Evolutionary conservation across 92 coral and sea anemone species (phyloP).

Genomic region (Zoanthus gigantus): DNA sequence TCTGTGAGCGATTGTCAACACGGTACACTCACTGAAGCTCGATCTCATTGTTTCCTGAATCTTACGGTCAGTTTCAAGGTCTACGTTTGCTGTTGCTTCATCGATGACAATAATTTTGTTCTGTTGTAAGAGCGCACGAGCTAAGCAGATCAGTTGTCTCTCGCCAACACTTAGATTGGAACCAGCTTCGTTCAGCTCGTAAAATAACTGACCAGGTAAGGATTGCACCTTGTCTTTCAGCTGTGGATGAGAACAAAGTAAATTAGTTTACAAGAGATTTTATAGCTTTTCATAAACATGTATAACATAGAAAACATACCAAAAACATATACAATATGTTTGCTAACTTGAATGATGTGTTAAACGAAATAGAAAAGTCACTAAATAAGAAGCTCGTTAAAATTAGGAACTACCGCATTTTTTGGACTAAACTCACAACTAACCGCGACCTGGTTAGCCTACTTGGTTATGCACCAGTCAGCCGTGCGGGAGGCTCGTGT

Average conservation of each 20-base stretch:
- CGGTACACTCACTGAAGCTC: slow-evolving; percentile 35
- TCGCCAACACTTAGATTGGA: slow-evolving; percentile 35
- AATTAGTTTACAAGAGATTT: neutral
- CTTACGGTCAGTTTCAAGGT: slow-evolving; percentile 46
- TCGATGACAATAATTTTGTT: slow-evolving; percentile 34
- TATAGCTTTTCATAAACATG: neutral
- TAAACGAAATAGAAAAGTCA: no score
- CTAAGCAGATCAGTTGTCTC: slow-evolving; percentile 32
- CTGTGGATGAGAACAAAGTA: neutral
- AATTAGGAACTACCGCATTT: no score
- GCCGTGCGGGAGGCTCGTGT: no score
- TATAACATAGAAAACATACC: neutral
- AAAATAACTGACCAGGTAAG: slow-evolving; percentile 18
- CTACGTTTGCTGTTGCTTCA: slow-evolving; percentile 50
- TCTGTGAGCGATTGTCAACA: slow-evolving; percentile 36
- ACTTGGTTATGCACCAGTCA: no score
- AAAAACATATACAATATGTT: neutral
- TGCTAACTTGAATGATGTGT: no score
- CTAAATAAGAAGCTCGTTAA: no score
- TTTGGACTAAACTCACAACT: no score
- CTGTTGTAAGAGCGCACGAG: slow-evolving; percentile 35
- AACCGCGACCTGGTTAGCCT: no score
- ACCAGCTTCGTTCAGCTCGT: slow-evolving; percentile 22
- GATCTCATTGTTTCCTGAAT: slow-evolving; percentile 32
- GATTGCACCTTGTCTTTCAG: slow-evolving; percentile 38